These are phyloP conservation scores for Malachius bipustulatus DNA, from an alignment of 2,888 invertebrate genomes.

Conservation along the genomic window DNA sequence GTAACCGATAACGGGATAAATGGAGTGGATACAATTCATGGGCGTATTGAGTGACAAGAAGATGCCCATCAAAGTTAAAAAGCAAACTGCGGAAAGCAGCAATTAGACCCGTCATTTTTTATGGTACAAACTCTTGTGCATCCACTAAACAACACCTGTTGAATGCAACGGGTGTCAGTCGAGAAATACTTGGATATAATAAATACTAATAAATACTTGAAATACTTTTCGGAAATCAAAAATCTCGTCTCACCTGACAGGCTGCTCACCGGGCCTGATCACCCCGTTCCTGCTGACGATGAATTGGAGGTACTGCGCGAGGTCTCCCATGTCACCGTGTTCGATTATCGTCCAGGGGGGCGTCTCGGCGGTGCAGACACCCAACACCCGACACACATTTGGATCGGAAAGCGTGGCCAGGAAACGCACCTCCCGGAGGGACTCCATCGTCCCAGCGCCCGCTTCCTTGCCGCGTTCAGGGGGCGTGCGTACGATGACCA, in stretches of 20 bases:
- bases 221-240: too few species aligned
- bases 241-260: slow-evolving; percentile 29
- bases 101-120: too few species aligned
- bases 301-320: slow-evolving; percentile 53
- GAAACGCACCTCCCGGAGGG: slow-evolving; percentile 53
- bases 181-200: too few species aligned
- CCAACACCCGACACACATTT: slow-evolving; percentile 53
- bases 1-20: too few species aligned
- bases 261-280: slow-evolving; percentile 29
- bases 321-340: slow-evolving; percentile 63
- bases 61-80: too few species aligned
- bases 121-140: too few species aligned
- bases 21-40: too few species aligned
- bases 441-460: slow-evolving; percentile 34
- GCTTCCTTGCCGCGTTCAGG: slow-evolving; percentile 36
- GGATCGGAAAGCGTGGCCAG: slow-evolving; percentile 55
- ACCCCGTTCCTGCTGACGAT: slow-evolving; percentile 33
- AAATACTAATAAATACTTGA: too few species aligned
- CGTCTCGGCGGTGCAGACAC: slow-evolving; percentile 45
- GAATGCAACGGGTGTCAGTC: too few species aligned
- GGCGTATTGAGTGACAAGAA: too few species aligned
- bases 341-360: slow-evolving; percentile 60
- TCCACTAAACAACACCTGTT: too few species aligned
- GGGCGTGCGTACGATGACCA: slow-evolving; percentile 45
- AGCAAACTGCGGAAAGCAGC: too few species aligned